Conservation (phyloP, 2,797 vertebrate genomes). For the Tragelaphus eurycerus region DNA sequence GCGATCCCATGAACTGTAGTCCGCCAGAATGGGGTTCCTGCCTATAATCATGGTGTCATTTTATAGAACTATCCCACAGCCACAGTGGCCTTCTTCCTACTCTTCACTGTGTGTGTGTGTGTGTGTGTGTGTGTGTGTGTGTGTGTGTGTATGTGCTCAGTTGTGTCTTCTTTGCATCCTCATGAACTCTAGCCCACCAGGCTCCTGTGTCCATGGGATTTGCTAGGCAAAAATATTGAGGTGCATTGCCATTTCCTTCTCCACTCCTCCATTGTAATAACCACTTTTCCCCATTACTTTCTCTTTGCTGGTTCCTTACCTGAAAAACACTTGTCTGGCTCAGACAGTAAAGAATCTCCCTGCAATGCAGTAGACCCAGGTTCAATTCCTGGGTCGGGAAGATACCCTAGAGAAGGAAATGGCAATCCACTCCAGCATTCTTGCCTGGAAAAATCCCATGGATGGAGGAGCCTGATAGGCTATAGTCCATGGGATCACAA, state of each 20-base stretch:
- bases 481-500: no score
- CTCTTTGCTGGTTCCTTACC: neutral
- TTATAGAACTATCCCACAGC: neutral
- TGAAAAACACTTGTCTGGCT: neutral
- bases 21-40: neutral
- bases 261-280: neutral
- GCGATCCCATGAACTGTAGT: rapidly evolving
- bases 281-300: neutral
- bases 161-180: neutral
- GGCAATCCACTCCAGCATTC: no score
- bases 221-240: neutral
- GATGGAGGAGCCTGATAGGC: no score
- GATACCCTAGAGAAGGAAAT: no score
- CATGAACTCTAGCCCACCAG: neutral
- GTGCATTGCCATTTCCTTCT: neutral
- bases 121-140: neutral
- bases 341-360: no score
- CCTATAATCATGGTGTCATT: neutral
- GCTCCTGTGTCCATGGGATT: neutral
- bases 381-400: no score
- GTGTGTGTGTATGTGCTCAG: neutral
- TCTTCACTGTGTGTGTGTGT: neutral
- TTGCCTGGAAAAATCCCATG: no score
- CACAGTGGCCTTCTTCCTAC: neutral
- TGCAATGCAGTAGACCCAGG: no score